Percentiles rank a stretch among this genome's conserved stretches.
Evolutionary conservation across 2,113 vertebrate species (phyloP).

Genomic region (Xyliphius kryptos): DNA sequence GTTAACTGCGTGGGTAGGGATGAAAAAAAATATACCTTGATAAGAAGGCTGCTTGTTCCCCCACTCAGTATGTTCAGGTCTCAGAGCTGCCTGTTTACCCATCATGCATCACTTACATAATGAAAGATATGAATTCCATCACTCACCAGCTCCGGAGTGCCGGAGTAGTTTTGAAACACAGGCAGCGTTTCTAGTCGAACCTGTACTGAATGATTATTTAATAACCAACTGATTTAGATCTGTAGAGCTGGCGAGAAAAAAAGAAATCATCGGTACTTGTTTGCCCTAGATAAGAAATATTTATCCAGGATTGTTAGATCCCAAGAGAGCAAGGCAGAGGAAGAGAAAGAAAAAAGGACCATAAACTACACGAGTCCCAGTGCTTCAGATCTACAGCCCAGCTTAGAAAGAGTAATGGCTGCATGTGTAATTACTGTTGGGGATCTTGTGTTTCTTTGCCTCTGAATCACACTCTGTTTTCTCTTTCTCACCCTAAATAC

Average conservation of each 20-base stretch:
- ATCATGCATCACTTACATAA: no score
- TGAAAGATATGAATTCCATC: slow-evolving; percentile 34
- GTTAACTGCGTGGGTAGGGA: not conserved
- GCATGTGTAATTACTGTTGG: slow-evolving; percentile 31
- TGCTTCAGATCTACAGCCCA: slow-evolving; percentile 8
- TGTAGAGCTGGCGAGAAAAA: no score
- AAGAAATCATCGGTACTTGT: no score
- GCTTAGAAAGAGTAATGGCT: slow-evolving; percentile 28
- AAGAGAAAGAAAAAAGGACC: not conserved
- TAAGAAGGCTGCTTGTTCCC: no score
- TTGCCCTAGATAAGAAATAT: not conserved
- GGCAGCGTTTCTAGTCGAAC: slow-evolving; percentile 1
- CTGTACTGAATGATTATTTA: no score
- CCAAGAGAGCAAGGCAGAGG: not conserved
- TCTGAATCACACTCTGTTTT: not conserved
- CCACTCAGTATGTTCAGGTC: no score
- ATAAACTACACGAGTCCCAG: slow-evolving; percentile 13
- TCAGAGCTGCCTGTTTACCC: no score
- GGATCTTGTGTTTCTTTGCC: slow-evolving; percentile 21
- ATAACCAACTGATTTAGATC: no score
- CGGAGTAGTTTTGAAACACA: not conserved
- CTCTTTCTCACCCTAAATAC: slow-evolving; percentile 16
- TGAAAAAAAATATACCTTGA: no score
- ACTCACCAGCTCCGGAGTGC: slow-evolving; percentile 11
- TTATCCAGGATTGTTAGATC: not conserved